These are phyloP conservation scores for Pteropus alecto DNA, from an alignment of 2,113 vertebrate genomes.

Conservation along the genomic window DNA sequence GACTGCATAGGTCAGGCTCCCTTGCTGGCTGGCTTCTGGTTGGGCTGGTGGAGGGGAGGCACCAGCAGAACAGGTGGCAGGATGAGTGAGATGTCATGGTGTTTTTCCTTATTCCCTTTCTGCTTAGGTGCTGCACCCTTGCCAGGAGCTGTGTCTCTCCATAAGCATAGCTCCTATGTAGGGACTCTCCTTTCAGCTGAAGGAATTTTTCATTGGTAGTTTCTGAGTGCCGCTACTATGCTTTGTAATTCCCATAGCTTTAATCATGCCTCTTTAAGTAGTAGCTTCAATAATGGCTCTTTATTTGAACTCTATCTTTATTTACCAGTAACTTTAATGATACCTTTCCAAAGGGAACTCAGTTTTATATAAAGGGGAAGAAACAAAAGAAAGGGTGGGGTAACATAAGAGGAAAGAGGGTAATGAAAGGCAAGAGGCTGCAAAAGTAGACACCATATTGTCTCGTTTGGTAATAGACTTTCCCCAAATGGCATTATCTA, in stretches of 20 bases:
- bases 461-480: not conserved
- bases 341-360: not conserved
- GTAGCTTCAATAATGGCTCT: not conserved
- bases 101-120: not conserved
- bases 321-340: not conserved
- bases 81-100: rapidly evolving
- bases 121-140: not conserved
- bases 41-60: not conserved
- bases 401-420: not conserved
- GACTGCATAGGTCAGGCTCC: not conserved
- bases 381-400: not conserved
- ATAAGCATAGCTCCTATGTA: not conserved
- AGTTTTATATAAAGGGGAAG: not conserved
- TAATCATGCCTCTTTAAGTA: not conserved
- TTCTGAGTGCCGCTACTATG: not conserved
- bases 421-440: not conserved
- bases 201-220: not conserved
- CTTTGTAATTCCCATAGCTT: not conserved
- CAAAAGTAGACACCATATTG: not conserved
- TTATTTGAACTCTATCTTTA: not conserved
- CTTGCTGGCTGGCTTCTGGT: not conserved
- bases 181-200: not conserved
- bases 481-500: not conserved
- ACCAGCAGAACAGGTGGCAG: not conserved
- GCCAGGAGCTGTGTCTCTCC: not conserved